Evolutionary conservation across 2,113 vertebrate species (phyloP), one percentile per base, ranked within the genome.

Genomic region (Centropristis striata): DNA sequence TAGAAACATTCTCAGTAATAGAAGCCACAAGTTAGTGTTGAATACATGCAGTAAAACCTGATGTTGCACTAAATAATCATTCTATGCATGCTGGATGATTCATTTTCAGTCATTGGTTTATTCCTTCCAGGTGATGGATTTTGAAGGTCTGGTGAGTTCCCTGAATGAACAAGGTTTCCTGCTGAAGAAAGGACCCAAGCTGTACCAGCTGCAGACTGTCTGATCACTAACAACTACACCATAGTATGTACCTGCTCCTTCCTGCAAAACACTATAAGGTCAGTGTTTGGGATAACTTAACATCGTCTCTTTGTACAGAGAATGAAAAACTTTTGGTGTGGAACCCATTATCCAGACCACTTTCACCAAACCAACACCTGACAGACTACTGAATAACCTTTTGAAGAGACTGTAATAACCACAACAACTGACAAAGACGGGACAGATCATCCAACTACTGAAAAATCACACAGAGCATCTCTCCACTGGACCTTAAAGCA

Each of bases 101-200:
- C 42, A 9, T n/a, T n/a, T 70, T 61, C 4, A 46, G 4, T 25
- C 9, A 2, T 58, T 47, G 16, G 27, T 51, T 23, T 47, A 39
- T 59, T 63, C 59, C 4, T 78, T 81, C 8, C 81, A 99, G 98
- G 96, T 99, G 28, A 50, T 95, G 55, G 97, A 99, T 86, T 99
- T 99, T 73, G 97, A 98, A 92, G 95, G 95, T 72, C 97, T 99
- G 70, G 91, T 99, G 86, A 95, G 96, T 74, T 97, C 98, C 49
- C 90, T 99, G 32, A 99, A 99, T 78, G 98, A 99, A 78, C 98
- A 99, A 72, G 98, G 98, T 28, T 99, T 97, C 65, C 96, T 99
- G 66, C 84, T 99, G 89, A 99, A 99, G 90, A 99, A 97, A 93
- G 98, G 97, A 18, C 75, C 96, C 47, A 96, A 93, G 78, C 69